phyloP scores from a whole-genome alignment of 2,888 invertebrate genomes.

The Agapostemon virescens region DNA sequence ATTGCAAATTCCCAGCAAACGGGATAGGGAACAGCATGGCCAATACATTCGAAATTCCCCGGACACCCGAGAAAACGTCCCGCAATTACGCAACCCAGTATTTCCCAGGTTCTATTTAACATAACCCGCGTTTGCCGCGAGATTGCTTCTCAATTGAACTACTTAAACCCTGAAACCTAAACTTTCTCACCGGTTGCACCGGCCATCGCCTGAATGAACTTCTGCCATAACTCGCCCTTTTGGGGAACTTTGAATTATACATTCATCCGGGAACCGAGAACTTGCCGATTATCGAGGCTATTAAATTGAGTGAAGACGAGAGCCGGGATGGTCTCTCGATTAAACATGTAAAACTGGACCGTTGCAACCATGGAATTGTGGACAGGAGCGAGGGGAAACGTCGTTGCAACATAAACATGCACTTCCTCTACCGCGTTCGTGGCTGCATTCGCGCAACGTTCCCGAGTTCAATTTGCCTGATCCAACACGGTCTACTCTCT shows the following conservation, averaged over 20 bases:
- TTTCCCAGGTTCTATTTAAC: not conserved
- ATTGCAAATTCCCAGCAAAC: too few species aligned
- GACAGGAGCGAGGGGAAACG: not conserved
- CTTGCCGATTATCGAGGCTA: slow-evolving; percentile 14
- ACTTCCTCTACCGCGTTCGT: not conserved
- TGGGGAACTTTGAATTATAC: slow-evolving; percentile 20
- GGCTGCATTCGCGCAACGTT: not conserved
- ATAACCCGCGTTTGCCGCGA: slow-evolving; percentile 14
- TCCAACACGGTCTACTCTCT: not conserved
- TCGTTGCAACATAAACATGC: not conserved
- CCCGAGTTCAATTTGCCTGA: not conserved
- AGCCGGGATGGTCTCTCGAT: not conserved
- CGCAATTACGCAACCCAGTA: not conserved
- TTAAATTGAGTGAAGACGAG: slow-evolving; percentile 12
- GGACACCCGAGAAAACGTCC: not conserved
- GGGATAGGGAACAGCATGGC: not conserved
- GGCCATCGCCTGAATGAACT: slow-evolving; percentile 2
- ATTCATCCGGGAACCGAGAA: slow-evolving; percentile 3
- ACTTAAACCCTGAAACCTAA: not conserved
- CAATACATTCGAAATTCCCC: not conserved
- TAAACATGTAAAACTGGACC: slow-evolving; percentile 1
- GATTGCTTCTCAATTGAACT: slow-evolving; percentile 14
- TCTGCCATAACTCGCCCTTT: not conserved
- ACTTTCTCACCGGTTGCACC: not conserved
- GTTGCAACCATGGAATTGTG: not conserved